These are phyloP conservation scores for Antheraea yamamai DNA, from an alignment of 2,888 invertebrate species.

Conservation along the genomic window DNA sequence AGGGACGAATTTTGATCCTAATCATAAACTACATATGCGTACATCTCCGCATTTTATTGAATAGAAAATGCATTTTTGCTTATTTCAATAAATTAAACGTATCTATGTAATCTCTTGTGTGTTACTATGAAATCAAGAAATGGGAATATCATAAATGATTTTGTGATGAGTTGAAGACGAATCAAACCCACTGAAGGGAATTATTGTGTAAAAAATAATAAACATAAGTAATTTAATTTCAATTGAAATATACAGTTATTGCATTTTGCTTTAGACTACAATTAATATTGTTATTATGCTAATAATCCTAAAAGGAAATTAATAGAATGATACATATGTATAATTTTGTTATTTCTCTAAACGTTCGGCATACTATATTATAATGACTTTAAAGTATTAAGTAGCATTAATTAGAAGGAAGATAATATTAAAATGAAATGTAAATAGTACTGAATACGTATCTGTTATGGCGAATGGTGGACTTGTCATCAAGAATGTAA, in stretches of 20 bases:
- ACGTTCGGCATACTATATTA: not conserved
- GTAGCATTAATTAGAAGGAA: not conserved
- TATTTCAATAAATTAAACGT: not conserved
- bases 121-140: not conserved
- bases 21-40: not conserved
- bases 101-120: not conserved
- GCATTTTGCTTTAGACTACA: no score
- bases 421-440: not conserved
- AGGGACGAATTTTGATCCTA: conserved; percentile 47
- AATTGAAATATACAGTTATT: no score
- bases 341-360: not conserved
- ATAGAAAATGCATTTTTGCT: not conserved
- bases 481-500: conserved; percentile 80
- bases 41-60: not conserved
- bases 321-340: not conserved
- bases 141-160: no score
- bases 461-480: conserved; percentile 66
- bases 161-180: no score
- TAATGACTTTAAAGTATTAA: not conserved
- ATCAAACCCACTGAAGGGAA: no score
- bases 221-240: no score
- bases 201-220: no score
- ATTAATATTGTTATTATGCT: no score
- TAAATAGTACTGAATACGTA: conserved; percentile 36
- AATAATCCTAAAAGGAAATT: no score